phyloP scores from a whole-genome alignment of 2,888 invertebrate species.

The Mimumesa dahlbomi region DNA sequence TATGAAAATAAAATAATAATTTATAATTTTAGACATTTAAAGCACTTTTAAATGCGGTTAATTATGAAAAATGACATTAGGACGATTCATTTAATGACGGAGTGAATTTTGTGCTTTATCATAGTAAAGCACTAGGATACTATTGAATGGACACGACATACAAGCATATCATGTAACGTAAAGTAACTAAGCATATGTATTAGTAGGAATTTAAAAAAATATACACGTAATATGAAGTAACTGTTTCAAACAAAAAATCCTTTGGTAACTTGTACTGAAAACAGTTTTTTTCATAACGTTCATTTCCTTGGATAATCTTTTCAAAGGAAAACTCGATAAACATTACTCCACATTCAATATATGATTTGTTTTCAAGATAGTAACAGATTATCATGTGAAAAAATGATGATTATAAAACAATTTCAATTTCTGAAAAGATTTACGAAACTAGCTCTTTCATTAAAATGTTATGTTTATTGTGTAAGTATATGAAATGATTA shows the following conservation, averaged over 20 bases:
- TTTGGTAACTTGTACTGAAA: constrained; percentile 17
- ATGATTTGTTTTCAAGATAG: constrained; percentile 7
- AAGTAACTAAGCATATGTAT: constrained; percentile 19
- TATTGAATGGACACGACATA: constrained; percentile 17
- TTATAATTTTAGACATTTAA: no score
- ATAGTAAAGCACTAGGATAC: constrained; percentile 11
- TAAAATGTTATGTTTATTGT: no score
- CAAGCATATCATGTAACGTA: constrained; percentile 4
- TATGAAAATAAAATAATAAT: no score
- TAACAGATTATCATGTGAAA: no score
- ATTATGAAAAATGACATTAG: no score
- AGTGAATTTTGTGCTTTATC: not conserved
- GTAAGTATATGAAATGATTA: no score
- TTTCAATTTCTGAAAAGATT: not conserved
- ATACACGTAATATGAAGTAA: constrained; percentile 1
- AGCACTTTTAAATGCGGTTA: no score
- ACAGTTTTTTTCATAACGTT: not conserved
- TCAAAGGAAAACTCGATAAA: constrained; percentile 5
- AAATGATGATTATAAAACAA: not conserved
- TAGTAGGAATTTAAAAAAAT: constrained; percentile 6
- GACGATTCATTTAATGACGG: not conserved
- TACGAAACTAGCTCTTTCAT: not conserved
- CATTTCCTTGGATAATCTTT: not conserved
- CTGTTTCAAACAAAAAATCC: constrained; percentile 5
- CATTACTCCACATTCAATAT: constrained; percentile 2